These are phyloP conservation scores for Podarcis muralis DNA, from an alignment of 2,113 vertebrate genomes.

Conservation along the genomic window DNA sequence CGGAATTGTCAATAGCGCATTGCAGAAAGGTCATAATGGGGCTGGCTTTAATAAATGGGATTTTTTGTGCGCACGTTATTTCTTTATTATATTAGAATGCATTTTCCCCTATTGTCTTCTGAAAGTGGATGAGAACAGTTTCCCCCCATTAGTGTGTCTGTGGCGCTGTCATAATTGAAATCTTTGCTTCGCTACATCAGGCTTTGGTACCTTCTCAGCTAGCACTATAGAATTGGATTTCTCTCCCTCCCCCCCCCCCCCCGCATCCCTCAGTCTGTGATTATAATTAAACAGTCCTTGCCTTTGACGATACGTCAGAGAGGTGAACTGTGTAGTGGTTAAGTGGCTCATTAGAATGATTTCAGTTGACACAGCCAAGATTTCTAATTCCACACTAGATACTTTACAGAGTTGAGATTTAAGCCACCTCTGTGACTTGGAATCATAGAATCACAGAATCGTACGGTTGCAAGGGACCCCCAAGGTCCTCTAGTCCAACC, in stretches of 20 bases:
- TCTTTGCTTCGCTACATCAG: slow-evolving; percentile 38
- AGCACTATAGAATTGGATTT: slow-evolving; percentile 23
- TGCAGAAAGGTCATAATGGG: slow-evolving; percentile 75
- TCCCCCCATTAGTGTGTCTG: slow-evolving; percentile 29
- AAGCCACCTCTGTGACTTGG: neutral
- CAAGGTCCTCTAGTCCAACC: too few species aligned
- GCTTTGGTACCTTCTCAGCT: slow-evolving; percentile 35
- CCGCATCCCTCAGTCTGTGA: slow-evolving; percentile 21
- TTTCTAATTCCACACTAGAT: slow-evolving; percentile 39
- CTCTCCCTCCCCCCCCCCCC: neutral
- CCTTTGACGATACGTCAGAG: slow-evolving; percentile 46
- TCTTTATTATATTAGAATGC: slow-evolving; percentile 67
- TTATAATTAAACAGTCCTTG: slow-evolving; percentile 58
- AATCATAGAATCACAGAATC: too few species aligned
- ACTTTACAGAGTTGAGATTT: slow-evolving; percentile 24
- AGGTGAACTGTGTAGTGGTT: slow-evolving; percentile 49
- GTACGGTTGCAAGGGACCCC: too few species aligned
- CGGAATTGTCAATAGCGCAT: slow-evolving; percentile 78
- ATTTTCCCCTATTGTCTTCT: slow-evolving; percentile 59
- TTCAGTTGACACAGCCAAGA: slow-evolving; percentile 17
- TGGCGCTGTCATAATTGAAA: slow-evolving; percentile 36
- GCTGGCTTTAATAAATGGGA: slow-evolving; percentile 69
- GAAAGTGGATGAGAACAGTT: slow-evolving; percentile 27
- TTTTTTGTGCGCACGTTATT: slow-evolving; percentile 53
- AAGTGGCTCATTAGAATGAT: slow-evolving; percentile 67